Evolutionary conservation across 2,113 vertebrate species (phyloP).

Genomic region (Columbina picui): DNA sequence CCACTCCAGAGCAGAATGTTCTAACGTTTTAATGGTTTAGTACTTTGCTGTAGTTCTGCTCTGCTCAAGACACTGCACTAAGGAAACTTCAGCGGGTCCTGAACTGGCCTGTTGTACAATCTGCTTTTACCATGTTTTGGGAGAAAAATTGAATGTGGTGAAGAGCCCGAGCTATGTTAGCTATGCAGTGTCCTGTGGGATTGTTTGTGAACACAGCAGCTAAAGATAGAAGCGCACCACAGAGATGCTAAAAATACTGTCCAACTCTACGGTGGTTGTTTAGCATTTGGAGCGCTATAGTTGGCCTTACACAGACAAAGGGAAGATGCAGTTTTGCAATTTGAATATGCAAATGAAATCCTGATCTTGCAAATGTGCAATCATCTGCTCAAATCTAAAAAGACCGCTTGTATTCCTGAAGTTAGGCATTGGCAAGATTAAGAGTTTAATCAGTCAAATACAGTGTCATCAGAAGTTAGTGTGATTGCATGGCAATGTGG

Average conservation of each 20-base stretch:
- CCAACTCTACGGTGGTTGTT: constrained; percentile 35
- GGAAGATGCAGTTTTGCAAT: constrained; percentile 46
- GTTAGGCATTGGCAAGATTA: constrained; percentile 26
- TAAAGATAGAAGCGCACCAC: constrained; percentile 62
- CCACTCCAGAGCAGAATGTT: not conserved
- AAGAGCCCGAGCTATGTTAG: constrained; percentile 44
- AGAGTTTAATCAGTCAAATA: constrained; percentile 56
- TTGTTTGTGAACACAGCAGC: constrained; percentile 53
- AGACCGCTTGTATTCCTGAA: constrained; percentile 35
- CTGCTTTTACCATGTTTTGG: not conserved
- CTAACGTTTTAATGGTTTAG: not conserved
- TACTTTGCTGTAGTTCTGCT: not conserved
- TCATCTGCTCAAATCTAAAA: constrained; percentile 42
- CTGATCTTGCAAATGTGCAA: constrained; percentile 57
- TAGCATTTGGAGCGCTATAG: constrained; percentile 39
- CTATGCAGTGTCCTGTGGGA: constrained; percentile 58
- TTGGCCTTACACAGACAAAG: constrained; percentile 45
- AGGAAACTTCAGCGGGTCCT: not conserved
- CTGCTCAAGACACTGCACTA: not conserved
- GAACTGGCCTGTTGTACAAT: not conserved
- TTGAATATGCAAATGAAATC: constrained; percentile 60
- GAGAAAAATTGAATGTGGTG: not conserved
- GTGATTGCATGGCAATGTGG: not conserved
- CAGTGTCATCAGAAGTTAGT: constrained; percentile 25
- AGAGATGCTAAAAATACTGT: constrained; percentile 69